phyloP scores from a whole-genome alignment of 2,797 vertebrate genomes.

The Pteronotus mesoamericanus region DNA sequence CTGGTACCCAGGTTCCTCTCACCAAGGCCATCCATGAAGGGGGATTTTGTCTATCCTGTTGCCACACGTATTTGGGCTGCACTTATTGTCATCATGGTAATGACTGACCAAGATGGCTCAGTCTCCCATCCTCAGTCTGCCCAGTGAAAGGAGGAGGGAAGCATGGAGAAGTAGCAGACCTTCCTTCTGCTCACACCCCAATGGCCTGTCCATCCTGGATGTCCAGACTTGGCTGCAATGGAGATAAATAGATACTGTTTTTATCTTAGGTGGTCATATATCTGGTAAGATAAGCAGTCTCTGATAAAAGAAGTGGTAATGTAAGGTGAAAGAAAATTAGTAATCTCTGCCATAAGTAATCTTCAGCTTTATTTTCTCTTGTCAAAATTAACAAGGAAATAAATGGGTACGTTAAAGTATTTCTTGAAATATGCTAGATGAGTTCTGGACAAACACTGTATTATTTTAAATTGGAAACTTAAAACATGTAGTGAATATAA shows the following conservation, averaged over 20 bases:
- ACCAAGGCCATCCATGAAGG: neutral
- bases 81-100: neutral
- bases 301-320: neutral
- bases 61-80: neutral
- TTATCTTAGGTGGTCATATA: neutral
- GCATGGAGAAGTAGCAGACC: neutral
- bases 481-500: neutral
- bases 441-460: neutral
- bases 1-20: neutral
- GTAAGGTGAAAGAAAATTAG: neutral
- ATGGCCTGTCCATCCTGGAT: rapidly evolving
- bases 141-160: neutral
- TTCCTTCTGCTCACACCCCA: neutral
- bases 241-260: neutral
- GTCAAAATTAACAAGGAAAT: neutral
- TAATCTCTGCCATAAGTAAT: neutral
- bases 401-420: neutral
- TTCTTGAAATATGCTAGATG: neutral
- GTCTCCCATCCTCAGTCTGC: neutral
- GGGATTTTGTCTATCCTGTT: neutral
- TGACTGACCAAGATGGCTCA: neutral
- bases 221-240: neutral
- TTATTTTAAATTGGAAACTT: neutral
- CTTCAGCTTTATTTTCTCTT: neutral
- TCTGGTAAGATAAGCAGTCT: neutral